phyloP scores from a whole-genome alignment of 1,140 invertebrate genomes.

The Platorchestia sp. region DNA sequence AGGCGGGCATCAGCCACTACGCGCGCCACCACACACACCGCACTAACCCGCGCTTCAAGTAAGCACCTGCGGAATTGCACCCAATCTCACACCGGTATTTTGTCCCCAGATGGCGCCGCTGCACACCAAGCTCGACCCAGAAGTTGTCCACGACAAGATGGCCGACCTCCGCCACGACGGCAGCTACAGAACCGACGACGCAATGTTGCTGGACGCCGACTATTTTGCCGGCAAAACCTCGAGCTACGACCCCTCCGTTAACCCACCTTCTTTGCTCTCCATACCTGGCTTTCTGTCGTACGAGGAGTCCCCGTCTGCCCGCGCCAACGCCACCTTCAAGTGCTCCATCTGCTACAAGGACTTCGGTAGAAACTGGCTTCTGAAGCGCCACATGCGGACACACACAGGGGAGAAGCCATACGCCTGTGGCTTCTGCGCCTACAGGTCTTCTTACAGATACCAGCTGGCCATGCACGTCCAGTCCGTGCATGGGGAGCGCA shows the following conservation, averaged over 20 bases:
- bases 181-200: background rate
- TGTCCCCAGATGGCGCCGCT: background rate
- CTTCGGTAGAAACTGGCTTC: constrained; percentile 33
- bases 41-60: background rate
- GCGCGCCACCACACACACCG: too few relatives aligned
- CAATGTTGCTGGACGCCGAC: background rate
- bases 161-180: background rate
- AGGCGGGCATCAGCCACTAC: too few relatives aligned
- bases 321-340: background rate
- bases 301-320: background rate
- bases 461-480: constrained; percentile 62
- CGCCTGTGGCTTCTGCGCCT: constrained; percentile 63
- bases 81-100: background rate
- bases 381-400: constrained; percentile 66
- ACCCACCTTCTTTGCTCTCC: background rate
- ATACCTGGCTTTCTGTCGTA: background rate
- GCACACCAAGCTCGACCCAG: background rate
- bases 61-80: background rate
- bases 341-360: constrained; percentile 16
- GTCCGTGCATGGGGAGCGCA: constrained; percentile 58
- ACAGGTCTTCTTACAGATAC: constrained; percentile 63
- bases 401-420: constrained; percentile 66
- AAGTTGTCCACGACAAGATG: constrained; percentile 14
- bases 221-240: background rate
- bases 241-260: background rate